phyloP scores from a whole-genome alignment of 2,888 invertebrate species.

The Diabrotica balteata region DNA sequence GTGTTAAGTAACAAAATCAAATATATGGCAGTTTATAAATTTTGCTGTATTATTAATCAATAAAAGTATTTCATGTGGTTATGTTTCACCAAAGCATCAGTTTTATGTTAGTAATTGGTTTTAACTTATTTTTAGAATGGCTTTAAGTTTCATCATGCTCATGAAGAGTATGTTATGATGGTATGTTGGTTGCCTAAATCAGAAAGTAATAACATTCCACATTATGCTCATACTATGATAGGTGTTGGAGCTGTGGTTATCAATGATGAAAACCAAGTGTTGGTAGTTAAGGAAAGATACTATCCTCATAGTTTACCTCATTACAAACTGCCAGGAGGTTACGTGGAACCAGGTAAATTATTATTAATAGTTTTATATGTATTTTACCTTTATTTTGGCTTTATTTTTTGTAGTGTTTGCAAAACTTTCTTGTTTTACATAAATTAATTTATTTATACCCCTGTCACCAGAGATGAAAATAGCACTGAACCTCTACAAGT shows the following conservation, averaged over 20 bases:
- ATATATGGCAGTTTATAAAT: too few relatives aligned
- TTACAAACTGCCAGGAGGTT: conserved; percentile 94
- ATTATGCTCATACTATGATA: conserved; percentile 80
- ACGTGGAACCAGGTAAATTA: conserved; percentile 78
- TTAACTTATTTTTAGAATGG: conserved; percentile 65
- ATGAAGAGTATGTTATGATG: conserved; percentile 79
- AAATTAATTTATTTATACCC: neutral
- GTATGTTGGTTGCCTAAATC: conserved; percentile 79
- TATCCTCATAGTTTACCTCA: conserved; percentile 60
- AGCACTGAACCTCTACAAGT: too few relatives aligned
- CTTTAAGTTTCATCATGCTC: conserved; percentile 89
- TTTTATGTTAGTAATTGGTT: too few relatives aligned
- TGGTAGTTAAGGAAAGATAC: conserved; percentile 82
- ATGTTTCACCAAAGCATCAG: too few relatives aligned
- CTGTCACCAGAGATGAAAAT: neutral
- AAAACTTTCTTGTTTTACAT: neutral
- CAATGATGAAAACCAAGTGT: conserved; percentile 76
- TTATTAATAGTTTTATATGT: neutral
- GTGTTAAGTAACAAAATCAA: too few relatives aligned
- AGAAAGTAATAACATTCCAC: conserved; percentile 71
- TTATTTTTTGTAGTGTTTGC: too few relatives aligned
- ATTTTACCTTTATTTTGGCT: too few relatives aligned
- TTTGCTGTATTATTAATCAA: too few relatives aligned
- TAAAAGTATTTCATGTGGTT: too few relatives aligned
- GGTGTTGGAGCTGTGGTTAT: conserved; percentile 89